Evolutionary conservation across 92 coral and sea anemone genomes (phyloP), one percentile per base, ranked within the genome.

Genomic region (Palythoa heliodiscus): DNA sequence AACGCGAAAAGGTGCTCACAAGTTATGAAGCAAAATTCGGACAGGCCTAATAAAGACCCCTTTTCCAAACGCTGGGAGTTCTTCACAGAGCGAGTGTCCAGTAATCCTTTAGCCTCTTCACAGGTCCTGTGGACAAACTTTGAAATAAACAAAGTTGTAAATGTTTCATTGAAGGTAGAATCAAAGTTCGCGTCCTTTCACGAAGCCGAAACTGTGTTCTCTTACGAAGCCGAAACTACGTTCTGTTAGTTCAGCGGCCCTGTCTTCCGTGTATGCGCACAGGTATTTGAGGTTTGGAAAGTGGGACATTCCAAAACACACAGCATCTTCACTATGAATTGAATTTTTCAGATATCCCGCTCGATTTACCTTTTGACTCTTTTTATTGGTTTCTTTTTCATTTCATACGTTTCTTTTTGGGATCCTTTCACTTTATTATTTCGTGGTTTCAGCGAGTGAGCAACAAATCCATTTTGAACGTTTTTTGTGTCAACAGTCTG

Each of bases 241-340:
- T 58, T 58, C 20, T 15, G 1, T 58, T 15, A 29, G 64, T 58
- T 15, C n/a, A 58, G 64, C 20, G 19, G 64, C 17, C 19, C 6
- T 58, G 64, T 50, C 25, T 15, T 52, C 16, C 43, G 64, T 52
- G 80, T n/a, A 22, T 15, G 64, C 63, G 63, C 80, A 48, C 80
- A 52, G 16, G 38, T 16, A 61, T 75, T 75, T 50, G 16, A 14
- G 25, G 73, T 69, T 25, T 69, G 80, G 66, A 75, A 52, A 8
- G 80, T 75, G 80, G 64, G 80, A 75, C 80, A 75, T 53, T 75
- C 80, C 80, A 75, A 23, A n/a, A 57, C 38, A 75, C 38, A 15
- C 80, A 53, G 20, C 19, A 75, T 57, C 15, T 75, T 75, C 9
- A 35, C 11, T 52, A 19, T 2, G 40, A 52, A 5, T 3, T 75